Evolutionary conservation across 2,888 invertebrate species (phyloP), one percentile per base, ranked within the genome.

Genomic region (Zootermopsis nevadensis): DNA sequence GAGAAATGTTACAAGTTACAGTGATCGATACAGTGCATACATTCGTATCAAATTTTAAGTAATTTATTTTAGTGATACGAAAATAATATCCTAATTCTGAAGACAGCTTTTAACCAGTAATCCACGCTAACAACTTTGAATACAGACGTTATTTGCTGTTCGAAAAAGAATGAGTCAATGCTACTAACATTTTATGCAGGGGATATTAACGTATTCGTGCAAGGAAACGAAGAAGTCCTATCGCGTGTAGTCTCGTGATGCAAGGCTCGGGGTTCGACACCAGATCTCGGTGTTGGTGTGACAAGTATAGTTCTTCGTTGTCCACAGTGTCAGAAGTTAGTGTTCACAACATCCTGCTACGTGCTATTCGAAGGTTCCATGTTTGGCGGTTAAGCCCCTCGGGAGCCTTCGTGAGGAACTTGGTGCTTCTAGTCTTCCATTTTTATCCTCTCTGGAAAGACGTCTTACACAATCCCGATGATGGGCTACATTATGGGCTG

Each of bases 401-500:
- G 74, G 38, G n/a, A n/a, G 2, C 8, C n/a, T 74, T 10, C n/a
- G 0, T n/a, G n/a, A 74, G 38, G 7, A 38, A 74, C 42, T 38
- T 74, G n/a, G 15, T 30, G 2, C 38, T 38, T 33, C 33, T 74
- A 8, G 74, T 31, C n/a, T 33, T 8, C 33, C 15, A 33, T 38
- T 38, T 35, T 74, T 12, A 38, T 8, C 42, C 1, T 42, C 2
- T 74, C 2, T 38, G 42, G 42, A 74, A 38, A 38, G n/a, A 74
- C 74, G 74, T 38, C 38, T 22, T n/a, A 42, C 42, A 74, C 35
- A 79, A 86, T 87, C 87, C 92, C 93, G 92, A 95, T 96, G 95
- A 96, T 96, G 96, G 96, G 96, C 91, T 96, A 95, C 93, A 96
- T 96, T 93, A 96, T 96, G 96, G 96, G 96, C 91, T 96, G 96